A percentile compares a stretch with the other conserved stretches of the same genome.
phyloP scores from a whole-genome alignment of 2,113 vertebrate species.

The Pseudorectes ferrugineus region DNA sequence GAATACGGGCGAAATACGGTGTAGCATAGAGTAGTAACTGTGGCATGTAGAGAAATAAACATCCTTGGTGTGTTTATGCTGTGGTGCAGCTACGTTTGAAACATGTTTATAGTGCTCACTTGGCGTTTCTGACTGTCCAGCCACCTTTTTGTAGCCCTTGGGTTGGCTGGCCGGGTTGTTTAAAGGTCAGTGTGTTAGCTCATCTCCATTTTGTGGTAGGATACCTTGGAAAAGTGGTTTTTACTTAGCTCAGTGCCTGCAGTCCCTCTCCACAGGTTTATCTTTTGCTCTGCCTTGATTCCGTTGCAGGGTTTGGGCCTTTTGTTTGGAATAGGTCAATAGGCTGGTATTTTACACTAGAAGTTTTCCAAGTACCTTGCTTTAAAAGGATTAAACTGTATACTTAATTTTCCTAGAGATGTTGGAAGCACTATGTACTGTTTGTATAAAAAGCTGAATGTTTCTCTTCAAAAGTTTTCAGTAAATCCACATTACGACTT shows the following conservation, averaged over 20 bases:
- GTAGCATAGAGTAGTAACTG: constrained; percentile 20
- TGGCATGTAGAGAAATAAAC: constrained; percentile 21
- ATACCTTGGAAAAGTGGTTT: background rate
- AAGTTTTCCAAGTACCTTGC: background rate
- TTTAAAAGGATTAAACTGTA: constrained; percentile 10
- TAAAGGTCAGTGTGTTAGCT: background rate
- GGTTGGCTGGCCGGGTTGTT: background rate
- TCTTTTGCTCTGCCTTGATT: constrained; percentile 9
- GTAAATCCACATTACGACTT: background rate
- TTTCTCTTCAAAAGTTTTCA: background rate
- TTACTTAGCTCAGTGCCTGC: constrained; percentile 12
- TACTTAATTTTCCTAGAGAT: background rate
- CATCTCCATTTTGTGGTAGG: constrained; percentile 29
- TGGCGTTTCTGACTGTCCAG: background rate
- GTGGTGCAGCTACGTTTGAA: background rate
- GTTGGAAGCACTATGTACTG: background rate
- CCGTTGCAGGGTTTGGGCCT: background rate
- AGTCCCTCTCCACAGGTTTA: background rate
- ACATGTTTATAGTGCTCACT: background rate
- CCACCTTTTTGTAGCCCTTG: background rate
- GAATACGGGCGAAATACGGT: background rate
- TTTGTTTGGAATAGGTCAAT: background rate
- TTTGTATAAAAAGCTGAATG: constrained; percentile 1
- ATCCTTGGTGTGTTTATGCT: background rate
- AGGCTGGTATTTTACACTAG: background rate